A percentile compares a stretch with the other conserved stretches of the same genome.
Evolutionary conservation across 1,140 invertebrate genomes (phyloP).

Genomic region (Uloborus diversus): DNA sequence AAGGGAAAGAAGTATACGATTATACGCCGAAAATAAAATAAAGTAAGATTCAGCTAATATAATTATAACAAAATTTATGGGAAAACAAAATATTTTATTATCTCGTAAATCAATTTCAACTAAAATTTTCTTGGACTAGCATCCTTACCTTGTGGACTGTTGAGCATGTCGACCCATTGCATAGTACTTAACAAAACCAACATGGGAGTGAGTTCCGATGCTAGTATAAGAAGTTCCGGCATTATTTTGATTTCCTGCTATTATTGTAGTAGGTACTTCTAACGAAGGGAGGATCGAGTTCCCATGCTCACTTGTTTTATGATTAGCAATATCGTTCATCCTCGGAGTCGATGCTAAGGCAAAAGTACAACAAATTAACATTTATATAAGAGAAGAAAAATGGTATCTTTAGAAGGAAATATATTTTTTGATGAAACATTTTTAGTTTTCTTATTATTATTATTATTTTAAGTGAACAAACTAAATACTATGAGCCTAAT

Average conservation of each 20-base stretch:
- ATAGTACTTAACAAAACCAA: neutral
- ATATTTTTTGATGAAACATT: no score
- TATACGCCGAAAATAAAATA: neutral
- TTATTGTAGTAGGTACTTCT: neutral
- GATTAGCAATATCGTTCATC: slow-evolving; percentile 7
- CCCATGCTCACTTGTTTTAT: neutral
- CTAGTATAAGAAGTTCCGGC: slow-evolving; percentile 2
- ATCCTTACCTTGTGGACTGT: slow-evolving; percentile 11
- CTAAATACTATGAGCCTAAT: no score
- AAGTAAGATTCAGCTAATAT: neutral
- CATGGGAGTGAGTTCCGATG: slow-evolving; percentile 7
- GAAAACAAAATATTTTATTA: no score
- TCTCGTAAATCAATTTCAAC: neutral
- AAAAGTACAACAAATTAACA: no score
- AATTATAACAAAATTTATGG: no score
- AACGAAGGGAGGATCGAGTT: neutral
- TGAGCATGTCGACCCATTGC: neutral
- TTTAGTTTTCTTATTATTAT: no score
- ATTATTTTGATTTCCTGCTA: neutral
- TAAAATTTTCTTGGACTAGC: neutral
- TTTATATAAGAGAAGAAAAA: no score
- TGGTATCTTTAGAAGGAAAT: no score
- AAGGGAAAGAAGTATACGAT: neutral
- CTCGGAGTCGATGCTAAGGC: no score
- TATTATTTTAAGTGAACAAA: no score